Base-by-base conservation (phyloP, 2,113 vertebrate species). In the Nerophis ophidion region DNA sequence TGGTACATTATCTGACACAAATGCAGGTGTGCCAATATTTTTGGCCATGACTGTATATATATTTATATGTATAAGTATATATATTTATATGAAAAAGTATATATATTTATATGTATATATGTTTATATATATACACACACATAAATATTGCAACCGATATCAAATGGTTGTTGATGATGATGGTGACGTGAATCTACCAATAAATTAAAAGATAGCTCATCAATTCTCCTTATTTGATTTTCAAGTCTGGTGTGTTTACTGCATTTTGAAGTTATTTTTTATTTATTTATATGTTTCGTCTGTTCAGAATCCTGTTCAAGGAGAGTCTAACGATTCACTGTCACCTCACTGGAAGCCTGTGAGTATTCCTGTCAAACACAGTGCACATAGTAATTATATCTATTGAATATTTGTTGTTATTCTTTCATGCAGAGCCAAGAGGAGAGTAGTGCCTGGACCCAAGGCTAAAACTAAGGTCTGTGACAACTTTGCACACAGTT, bases 401-500 rank as follows among this genome's bases (percentile, higher is more conserved):
- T 11, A 7, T 8, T 66, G 26, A 68, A 44, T 26, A 35, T 54
- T 48, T 52, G 53, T 65, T 53, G 62, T 4, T 47, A 53, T 65
- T 69, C 57, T 57, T 61, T 42, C 77, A 4, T 48, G 17, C 80
- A 99, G 96, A 79, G 89, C 92, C 70, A 97, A 96, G 89, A 97
- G 93, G 86, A 93, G 93, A 74, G 90, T 96, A 71, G 85, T 95
- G 80, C 85, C 92, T 64, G 88, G 92, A 45, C 89, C 94, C 71
- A 97, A 94, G 88, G 88, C 90, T 74, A 98, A 95, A 91, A 83
- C 84, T 36, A 97, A 95, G 93, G 96, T 96, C 16, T 19, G 48
- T 49, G 7, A 26, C 26, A 9, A 19, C 9, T 19, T 14, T 5
- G 9, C 13, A 8, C 4, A 46, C 15, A n/a, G 11, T 13, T 8